Conservation (phyloP, 2,888 invertebrate genomes). For the Catonia carolina region DNA sequence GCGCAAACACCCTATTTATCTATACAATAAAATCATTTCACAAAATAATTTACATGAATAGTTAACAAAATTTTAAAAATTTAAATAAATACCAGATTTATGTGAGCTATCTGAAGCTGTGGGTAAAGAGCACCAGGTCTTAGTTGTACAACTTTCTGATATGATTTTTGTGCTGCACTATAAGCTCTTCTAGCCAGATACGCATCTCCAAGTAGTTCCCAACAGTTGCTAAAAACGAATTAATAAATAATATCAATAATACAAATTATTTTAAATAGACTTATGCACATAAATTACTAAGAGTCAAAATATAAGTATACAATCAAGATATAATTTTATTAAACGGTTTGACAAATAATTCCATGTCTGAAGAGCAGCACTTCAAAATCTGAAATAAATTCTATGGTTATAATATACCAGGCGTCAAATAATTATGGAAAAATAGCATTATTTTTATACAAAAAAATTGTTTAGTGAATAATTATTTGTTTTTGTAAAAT, state of each 20-base stretch:
- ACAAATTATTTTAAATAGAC: conserved; percentile 3
- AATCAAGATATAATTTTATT: background rate
- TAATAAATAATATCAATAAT: conserved; percentile 2
- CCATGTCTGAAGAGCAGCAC: too few relatives aligned
- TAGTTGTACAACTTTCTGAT: conserved; percentile 65
- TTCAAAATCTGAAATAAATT: too few relatives aligned
- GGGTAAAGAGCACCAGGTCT: conserved; percentile 60
- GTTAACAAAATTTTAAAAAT: too few relatives aligned
- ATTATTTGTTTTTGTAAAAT: too few relatives aligned
- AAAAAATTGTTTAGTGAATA: too few relatives aligned
- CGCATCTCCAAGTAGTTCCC: conserved; percentile 87
- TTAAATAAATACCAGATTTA: conserved; percentile 51
- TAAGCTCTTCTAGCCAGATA: conserved; percentile 85
- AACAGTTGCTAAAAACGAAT: conserved; percentile 50
- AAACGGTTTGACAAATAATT: background rate
- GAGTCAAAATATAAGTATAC: background rate
- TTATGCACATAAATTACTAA: too few relatives aligned
- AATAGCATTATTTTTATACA: too few relatives aligned
- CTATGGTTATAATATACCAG: too few relatives aligned
- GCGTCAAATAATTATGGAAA: too few relatives aligned
- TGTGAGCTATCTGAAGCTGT: conserved; percentile 65
- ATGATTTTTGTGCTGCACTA: conserved; percentile 81
- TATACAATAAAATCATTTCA: too few relatives aligned
- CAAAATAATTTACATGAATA: too few relatives aligned
- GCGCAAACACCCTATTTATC: too few relatives aligned